Evolutionary conservation across 1,140 invertebrate genomes (phyloP).

Genomic region (Drosophila paulistorum): DNA sequence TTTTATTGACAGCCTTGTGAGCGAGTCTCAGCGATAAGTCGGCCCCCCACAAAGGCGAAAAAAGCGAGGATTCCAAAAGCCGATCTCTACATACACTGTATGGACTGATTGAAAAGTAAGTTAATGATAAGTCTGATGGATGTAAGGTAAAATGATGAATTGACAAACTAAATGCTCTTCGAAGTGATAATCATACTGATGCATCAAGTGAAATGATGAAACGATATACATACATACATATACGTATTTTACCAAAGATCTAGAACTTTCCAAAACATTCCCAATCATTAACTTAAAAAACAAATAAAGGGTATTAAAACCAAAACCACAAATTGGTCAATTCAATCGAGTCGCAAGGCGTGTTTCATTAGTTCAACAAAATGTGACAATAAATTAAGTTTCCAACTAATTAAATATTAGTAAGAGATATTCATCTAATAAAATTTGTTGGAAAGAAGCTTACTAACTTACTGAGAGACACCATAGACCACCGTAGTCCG

Average conservation of each 20-base stretch:
- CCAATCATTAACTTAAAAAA: background rate
- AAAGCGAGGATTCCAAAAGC: background rate
- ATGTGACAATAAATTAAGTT: constrained; percentile 81
- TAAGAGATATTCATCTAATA: constrained; percentile 70
- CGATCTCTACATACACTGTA: background rate
- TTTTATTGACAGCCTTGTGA: constrained; percentile 81
- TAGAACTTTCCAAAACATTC: no score
- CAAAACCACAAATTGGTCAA: constrained; percentile 71
- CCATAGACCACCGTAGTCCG: constrained; percentile 40
- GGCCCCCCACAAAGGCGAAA: constrained; percentile 15
- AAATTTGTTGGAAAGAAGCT: constrained; percentile 58
- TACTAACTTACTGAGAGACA: constrained; percentile 41
- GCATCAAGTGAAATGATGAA: no score
- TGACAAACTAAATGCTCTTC: background rate
- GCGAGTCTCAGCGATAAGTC: constrained; percentile 52
- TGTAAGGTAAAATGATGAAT: background rate
- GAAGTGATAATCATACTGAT: no score
- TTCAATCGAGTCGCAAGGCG: constrained; percentile 39
- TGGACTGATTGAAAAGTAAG: background rate
- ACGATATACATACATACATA: no score
- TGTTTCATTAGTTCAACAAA: constrained; percentile 68
- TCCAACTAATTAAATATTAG: constrained; percentile 74
- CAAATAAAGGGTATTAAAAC: background rate
- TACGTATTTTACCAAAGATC: no score
- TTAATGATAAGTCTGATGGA: no score